Evolutionary conservation across 2,888 invertebrate genomes (phyloP), one percentile per base, ranked within the genome.

Genomic region (Platycheirus rosarum): DNA sequence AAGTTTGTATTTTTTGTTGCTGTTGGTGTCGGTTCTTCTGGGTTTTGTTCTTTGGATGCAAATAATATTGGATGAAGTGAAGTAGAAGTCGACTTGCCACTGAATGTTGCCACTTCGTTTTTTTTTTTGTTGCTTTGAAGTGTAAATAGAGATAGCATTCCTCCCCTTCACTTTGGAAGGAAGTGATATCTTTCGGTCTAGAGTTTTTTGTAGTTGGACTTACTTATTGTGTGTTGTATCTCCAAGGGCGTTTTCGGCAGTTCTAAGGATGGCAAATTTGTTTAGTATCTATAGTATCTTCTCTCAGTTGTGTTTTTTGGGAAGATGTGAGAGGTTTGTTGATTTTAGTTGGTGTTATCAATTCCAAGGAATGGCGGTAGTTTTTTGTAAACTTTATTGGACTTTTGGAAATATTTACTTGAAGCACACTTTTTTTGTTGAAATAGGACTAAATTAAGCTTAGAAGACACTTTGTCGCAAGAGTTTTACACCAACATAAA

Each of bases 11-110:
- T 13, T 35, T 13, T 11, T 20, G 6, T 23, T 62, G 46, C 48
- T 53, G n/a, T n/a, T n/a, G n/a, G n/a, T n/a, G n/a, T n/a, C 44
- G 16, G 18, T 51, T 40, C 46, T 35, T 66, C 20, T 46, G 51
- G 11, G 9, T 65, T 68, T n/a, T n/a, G n/a, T n/a, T 49, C 14
- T 51, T 44, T 48, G 5, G 70, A 79, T 70, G 70, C 70, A 79
- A 75, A 79, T 79, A 63, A 48, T 16, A 32, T 63, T 44, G 18
- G 29, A 26, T 2, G 13, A 14, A 26, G 44, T 44, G 18, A 20
- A 42, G 42, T 4, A 53, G 68, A 42, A 74, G 40, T 76, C 29
- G 51, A 60, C 37, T 55, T 71, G 76, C 42, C 44, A 57, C 48
- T 65, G 35, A 49, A 37, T 74, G 26, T 60, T 66, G 77, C 42